A percentile compares a stretch with the other conserved stretches of the same genome.
Conservation (phyloP, 2,797 vertebrate species). For the Dendrocincla fuliginosa region DNA sequence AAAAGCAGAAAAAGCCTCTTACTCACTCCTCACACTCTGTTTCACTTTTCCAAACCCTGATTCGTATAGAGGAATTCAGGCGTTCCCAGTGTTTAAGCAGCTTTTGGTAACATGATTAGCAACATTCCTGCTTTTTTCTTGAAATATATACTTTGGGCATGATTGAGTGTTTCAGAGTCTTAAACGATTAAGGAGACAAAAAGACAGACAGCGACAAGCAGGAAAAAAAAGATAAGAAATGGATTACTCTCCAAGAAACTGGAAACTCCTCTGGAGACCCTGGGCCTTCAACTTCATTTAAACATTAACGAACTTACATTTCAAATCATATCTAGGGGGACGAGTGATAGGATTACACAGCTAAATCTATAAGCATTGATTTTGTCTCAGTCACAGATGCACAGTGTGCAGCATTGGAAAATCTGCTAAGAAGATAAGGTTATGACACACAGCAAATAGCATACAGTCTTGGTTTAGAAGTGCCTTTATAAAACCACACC, state of each 20-base stretch:
- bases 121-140: neutral
- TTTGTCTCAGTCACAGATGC: conserved; percentile 78
- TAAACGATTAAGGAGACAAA: conserved; percentile 57
- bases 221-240: conserved; percentile 63
- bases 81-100: neutral
- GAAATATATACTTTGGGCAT: neutral
- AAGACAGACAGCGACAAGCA: conserved; percentile 42
- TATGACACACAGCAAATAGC: conserved; percentile 59
- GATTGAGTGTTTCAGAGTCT: conserved; percentile 18
- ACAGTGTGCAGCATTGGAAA: conserved; percentile 67
- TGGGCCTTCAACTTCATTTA: conserved; percentile 80
- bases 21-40: neutral
- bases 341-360: conserved; percentile 83
- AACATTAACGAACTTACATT: conserved; percentile 81
- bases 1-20: neutral
- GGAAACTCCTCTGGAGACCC: conserved; percentile 73
- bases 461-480: conserved; percentile 8
- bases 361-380: conserved; percentile 86
- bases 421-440: conserved; percentile 74
- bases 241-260: conserved; percentile 72
- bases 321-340: conserved; percentile 81
- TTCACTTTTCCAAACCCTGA: neutral
- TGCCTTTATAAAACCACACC: neutral
- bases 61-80: neutral
- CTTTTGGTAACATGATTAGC: neutral